Percentiles rank a stretch among this genome's conserved stretches.
Conservation (phyloP, 2,797 vertebrate species). For the Cirrhinus molitorella region DNA sequence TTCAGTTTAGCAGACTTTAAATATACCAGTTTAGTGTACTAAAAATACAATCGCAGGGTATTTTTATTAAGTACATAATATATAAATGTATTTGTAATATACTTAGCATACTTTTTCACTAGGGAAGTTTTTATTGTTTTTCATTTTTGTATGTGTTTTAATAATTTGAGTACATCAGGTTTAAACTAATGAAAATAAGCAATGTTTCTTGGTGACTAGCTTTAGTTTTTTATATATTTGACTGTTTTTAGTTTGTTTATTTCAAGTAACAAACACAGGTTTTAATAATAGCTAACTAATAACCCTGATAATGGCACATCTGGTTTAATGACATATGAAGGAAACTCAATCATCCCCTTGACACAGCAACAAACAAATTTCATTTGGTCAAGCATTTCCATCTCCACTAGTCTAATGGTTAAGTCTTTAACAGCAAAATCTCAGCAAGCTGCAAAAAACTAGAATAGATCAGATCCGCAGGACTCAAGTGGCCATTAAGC, state of each 20-base stretch:
- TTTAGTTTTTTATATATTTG: neutral
- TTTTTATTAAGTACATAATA: too few species aligned
- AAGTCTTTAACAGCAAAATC: neutral
- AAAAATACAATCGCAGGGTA: too few species aligned
- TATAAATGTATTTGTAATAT: too few species aligned
- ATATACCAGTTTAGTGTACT: too few species aligned
- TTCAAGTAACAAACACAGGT: neutral
- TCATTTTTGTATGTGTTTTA: too few species aligned
- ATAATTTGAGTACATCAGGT: neutral
- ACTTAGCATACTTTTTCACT: too few species aligned
- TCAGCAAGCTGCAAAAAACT: neutral
- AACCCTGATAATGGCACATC: constrained; percentile 1
- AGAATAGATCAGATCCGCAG: neutral
- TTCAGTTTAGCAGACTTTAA: too few species aligned
- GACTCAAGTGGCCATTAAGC: constrained; percentile 13
- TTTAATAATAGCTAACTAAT: neutral
- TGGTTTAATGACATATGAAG: neutral
- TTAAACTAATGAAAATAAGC: neutral
- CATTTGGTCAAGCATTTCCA: neutral
- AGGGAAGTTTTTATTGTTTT: too few species aligned
- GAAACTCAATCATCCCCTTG: neutral
- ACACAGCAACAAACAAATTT: neutral
- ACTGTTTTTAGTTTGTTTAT: neutral
- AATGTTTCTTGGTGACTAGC: neutral
- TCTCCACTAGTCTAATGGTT: neutral